Percentiles rank a stretch among this genome's conserved stretches.
Conservation (phyloP, 2,888 invertebrate genomes). For the Trimorus sp. region DNA sequence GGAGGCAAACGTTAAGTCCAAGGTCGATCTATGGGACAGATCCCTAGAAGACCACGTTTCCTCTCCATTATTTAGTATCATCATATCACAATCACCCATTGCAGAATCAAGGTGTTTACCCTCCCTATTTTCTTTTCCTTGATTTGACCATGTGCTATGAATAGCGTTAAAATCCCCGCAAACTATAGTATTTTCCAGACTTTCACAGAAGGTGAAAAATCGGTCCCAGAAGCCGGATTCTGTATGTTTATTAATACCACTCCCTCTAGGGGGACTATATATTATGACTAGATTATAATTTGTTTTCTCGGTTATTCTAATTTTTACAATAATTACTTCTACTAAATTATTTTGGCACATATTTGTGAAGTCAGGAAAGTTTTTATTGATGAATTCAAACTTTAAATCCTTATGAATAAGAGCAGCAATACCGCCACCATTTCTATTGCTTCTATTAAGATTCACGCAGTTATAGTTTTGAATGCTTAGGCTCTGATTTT, state of each 20-base stretch:
- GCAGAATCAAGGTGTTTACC: not conserved
- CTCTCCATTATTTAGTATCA: slow-evolving; percentile 5
- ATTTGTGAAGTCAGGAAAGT: not conserved
- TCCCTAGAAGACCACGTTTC: slow-evolving; percentile 10
- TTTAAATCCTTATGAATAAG: slow-evolving; percentile 1
- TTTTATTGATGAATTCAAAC: slow-evolving; percentile 2
- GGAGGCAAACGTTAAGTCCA: not conserved
- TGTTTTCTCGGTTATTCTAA: not conserved
- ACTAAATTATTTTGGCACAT: slow-evolving; percentile 9
- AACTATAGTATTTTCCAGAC: not conserved
- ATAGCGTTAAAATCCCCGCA: slow-evolving; percentile 14
- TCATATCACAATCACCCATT: not conserved
- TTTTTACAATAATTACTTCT: slow-evolving; percentile 13
- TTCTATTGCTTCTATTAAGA: not conserved
- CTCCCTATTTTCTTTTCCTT: not conserved
- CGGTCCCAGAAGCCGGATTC: not conserved
- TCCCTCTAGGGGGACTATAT: slow-evolving; percentile 10
- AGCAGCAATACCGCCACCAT: not conserved
- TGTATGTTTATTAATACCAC: not conserved
- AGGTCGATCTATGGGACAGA: not conserved
- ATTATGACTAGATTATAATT: not conserved
- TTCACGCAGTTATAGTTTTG: not conserved
- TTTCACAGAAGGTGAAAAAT: not conserved
- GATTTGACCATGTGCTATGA: not conserved
- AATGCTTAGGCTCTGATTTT: not conserved